Evolutionary conservation across 1,140 invertebrate species (phyloP).

Genomic region (Nylanderia fulva): DNA sequence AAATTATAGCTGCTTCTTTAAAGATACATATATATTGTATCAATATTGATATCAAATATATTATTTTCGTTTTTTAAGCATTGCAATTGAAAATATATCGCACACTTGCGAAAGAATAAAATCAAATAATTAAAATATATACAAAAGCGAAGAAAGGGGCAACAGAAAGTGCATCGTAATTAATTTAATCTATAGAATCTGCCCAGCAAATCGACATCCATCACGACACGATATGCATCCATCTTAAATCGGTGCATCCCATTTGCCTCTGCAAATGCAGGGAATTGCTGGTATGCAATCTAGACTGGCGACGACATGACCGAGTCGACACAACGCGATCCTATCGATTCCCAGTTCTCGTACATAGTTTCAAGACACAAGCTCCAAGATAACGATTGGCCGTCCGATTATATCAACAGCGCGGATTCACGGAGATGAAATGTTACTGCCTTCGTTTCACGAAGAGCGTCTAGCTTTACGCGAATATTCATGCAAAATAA

Average conservation of each 20-base stretch:
- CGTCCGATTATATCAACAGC: constrained; percentile 25
- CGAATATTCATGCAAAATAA: constrained; percentile 26
- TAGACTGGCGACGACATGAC: constrained; percentile 46
- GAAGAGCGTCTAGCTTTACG: not conserved
- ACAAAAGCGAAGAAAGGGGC: not conserved
- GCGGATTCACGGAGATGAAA: not conserved
- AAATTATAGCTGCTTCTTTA: constrained; percentile 15
- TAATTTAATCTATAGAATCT: not conserved
- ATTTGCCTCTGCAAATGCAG: constrained; percentile 53
- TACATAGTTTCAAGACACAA: constrained; percentile 49
- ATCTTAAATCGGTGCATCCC: constrained; percentile 51
- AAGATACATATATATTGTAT: not conserved
- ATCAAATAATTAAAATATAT: not conserved
- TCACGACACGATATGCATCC: not conserved
- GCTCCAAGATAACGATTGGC: constrained; percentile 51
- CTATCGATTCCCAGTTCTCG: constrained; percentile 35
- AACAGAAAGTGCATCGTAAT: not conserved
- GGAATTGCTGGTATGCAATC: constrained; percentile 55
- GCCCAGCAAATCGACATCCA: not conserved
- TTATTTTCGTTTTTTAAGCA: not conserved
- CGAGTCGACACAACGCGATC: constrained; percentile 50
- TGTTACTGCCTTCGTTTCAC: not conserved
- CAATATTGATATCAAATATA: constrained; percentile 19
- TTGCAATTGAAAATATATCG: not conserved
- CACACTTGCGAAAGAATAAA: not conserved